These are phyloP conservation scores for Phalacrocorax pelagicus DNA, from an alignment of 2,113 vertebrate species.

Conservation along the genomic window DNA sequence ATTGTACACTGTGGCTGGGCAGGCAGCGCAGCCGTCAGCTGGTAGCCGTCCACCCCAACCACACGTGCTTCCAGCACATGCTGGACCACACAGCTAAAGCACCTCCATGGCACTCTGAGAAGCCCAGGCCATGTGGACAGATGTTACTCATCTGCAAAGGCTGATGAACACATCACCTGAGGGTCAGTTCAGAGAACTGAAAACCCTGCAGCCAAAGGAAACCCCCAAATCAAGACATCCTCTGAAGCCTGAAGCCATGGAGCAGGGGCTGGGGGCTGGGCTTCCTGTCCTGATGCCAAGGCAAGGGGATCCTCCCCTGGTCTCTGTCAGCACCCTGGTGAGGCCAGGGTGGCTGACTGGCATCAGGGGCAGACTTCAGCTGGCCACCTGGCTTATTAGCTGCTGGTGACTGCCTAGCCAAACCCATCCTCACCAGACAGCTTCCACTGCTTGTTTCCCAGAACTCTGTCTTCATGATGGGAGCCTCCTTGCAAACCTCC, in stretches of 20 bases:
- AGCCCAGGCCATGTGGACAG: neutral
- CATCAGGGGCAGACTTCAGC: neutral
- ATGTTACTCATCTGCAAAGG: accelerated
- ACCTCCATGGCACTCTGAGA: neutral
- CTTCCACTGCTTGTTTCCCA: neutral
- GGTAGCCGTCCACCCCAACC: accelerated
- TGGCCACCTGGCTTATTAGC: neutral
- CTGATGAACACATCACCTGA: accelerated
- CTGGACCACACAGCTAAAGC: neutral
- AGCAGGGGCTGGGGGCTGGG: neutral
- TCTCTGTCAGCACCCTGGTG: neutral
- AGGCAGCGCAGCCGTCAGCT: neutral
- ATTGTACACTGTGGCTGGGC: neutral
- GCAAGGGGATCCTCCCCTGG: neutral
- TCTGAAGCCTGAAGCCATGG: neutral
- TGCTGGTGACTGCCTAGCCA: neutral
- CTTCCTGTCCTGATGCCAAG: accelerated
- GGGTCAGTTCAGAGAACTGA: neutral
- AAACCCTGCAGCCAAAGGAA: neutral
- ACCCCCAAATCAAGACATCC: neutral
- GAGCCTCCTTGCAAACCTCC: neutral
- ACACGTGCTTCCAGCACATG: accelerated
- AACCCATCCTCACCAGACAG: neutral
- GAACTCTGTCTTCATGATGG: neutral
- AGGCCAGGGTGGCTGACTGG: neutral